A percentile compares a stretch with the other conserved stretches of the same genome.
phyloP scores from a whole-genome alignment of 2,113 vertebrate species.

The Pheucticus melanocephalus region DNA sequence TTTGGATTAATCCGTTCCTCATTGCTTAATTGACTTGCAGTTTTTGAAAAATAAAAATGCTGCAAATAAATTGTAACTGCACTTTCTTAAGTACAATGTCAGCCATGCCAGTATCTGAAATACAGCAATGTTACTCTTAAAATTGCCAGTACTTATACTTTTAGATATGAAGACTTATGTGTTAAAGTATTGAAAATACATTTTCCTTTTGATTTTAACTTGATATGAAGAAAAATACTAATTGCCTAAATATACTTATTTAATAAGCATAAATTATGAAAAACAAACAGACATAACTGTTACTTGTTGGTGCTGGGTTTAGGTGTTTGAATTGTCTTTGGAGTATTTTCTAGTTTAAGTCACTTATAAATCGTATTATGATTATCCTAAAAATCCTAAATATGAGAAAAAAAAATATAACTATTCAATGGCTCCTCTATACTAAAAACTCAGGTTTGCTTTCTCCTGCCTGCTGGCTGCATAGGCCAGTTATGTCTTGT shows the following conservation, averaged over 20 bases:
- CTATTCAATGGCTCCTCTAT: not conserved
- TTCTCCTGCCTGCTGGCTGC: not conserved
- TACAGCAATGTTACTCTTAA: not conserved
- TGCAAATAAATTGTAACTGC: not conserved
- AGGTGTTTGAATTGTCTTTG: accelerated
- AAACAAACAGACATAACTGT: not conserved
- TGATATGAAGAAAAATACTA: not conserved
- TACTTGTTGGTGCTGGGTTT: accelerated
- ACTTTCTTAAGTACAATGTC: not conserved
- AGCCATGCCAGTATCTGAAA: not conserved
- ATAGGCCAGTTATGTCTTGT: not conserved
- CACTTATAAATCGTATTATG: not conserved
- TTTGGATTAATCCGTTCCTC: not conserved
- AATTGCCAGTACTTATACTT: not conserved
- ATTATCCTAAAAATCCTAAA: not conserved
- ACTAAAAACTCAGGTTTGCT: not conserved
- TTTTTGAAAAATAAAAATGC: not conserved
- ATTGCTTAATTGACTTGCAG: not conserved
- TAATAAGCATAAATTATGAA: not conserved
- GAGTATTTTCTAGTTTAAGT: not conserved
- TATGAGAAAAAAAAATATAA: not conserved
- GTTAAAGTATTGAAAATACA: not conserved
- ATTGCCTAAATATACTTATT: not conserved
- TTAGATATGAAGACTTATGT: not conserved
- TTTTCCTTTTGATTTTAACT: not conserved